Base-by-base conservation (phyloP, 2,113 vertebrate genomes). In the Indri indri region DNA sequence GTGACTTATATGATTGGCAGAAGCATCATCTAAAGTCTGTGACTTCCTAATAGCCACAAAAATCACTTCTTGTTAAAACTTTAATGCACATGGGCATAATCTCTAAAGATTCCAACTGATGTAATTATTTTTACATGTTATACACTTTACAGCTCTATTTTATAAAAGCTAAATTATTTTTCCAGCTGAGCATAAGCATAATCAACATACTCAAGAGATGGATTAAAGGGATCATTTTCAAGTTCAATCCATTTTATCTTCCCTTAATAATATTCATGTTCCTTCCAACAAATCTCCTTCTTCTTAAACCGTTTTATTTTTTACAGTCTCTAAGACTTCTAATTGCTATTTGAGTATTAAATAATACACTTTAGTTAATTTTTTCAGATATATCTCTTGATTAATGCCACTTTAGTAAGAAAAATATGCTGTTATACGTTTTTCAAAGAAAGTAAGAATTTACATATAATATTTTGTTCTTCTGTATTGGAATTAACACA, bases 61-160 rank as follows among this genome's bases (percentile, higher is more conserved):
- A 93, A 82, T 57, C 68, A 76, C 37, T 50, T 83, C 54, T 68
- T 73, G 54, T 6, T 52, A 96, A 93, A 91, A n/a, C 7, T 18
- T 47, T 45, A 52, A 30, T 30, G 40, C 23, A 68, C 30, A 59
- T 14, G 40, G 11, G 30, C 63, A 91, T 42, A 54, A 63, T 57
- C 20, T 65, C 82, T 88, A 88, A 86, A 93, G 54, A 94, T 85
- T 94, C 50, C 93, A 90, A 93, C 52, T 88, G 80, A 95, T 61
- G n/a, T 45, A 68, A 11, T 65, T 94, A 63, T 47, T 91, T 91
- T 88, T 65, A 77, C 40, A 50, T 66, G 30, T 37, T n/a, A 71
- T 65, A 40, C 0, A 4, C 1, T 73, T 88, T 90, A 61, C 22
- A 42, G 40, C 25, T 84, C 63, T 57, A 65, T 91, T 95, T 77